A percentile compares a stretch with the other conserved stretches of the same genome.
Conservation (phyloP, 2,888 invertebrate species). For the Athalia cordata region DNA sequence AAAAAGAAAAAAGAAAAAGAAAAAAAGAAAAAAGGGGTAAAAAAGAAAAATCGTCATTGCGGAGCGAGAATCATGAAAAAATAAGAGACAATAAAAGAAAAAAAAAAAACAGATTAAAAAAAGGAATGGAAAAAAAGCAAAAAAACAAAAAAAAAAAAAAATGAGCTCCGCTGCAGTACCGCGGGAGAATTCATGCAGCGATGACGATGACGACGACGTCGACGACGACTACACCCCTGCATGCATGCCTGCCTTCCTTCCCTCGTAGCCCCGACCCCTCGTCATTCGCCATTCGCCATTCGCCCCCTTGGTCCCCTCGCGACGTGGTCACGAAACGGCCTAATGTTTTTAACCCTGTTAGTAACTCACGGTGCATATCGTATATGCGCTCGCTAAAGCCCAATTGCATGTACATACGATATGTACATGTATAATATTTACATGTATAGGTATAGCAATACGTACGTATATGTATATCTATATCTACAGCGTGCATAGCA, state of each 20-base stretch:
- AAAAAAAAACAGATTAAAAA: background rate
- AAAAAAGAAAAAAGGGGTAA: background rate
- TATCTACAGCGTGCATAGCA: background rate
- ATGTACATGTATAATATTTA: background rate
- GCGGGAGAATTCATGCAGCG: no score
- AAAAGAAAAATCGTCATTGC: background rate
- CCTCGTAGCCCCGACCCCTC: background rate
- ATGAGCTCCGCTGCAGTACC: background rate
- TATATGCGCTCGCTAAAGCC: constrained; percentile 10
- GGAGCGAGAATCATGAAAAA: background rate
- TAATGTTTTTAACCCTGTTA: constrained; percentile 35
- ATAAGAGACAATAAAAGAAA: background rate
- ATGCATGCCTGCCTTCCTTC: background rate
- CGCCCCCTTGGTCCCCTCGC: background rate
- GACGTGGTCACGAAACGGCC: constrained; percentile 23
- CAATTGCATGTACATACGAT: background rate
- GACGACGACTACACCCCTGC: constrained; percentile 15
- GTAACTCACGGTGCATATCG: constrained; percentile 30
- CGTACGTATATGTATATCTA: background rate
- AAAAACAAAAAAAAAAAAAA: background rate
- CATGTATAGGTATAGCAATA: background rate
- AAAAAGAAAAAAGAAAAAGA: background rate
- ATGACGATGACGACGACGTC: no score
- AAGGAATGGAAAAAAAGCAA: background rate
- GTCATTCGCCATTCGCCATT: no score